These are phyloP conservation scores for Pavo muticus DNA, from an alignment of 2,113 vertebrate species.

Conservation along the genomic window DNA sequence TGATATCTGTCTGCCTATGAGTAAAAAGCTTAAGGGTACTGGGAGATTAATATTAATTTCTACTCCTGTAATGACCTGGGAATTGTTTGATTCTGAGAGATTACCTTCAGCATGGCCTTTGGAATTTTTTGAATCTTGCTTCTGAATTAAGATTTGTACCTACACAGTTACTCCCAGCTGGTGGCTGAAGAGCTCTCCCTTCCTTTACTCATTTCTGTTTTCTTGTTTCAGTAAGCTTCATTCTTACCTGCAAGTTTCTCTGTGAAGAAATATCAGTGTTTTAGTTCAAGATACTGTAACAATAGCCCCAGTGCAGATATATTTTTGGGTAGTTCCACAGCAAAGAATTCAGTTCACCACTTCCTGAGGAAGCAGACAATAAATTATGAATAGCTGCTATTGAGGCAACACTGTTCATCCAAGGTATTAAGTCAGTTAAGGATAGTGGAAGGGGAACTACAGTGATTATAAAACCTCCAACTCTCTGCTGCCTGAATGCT, in stretches of 20 bases:
- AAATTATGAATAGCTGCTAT: conserved; percentile 26
- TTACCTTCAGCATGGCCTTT: neutral
- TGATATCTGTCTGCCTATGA: neutral
- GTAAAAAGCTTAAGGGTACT: neutral
- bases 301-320: neutral
- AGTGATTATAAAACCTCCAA: neutral
- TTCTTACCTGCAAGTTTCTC: neutral
- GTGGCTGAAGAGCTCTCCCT: neutral
- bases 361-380: neutral
- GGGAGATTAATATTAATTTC: conserved; percentile 2
- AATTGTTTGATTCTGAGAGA: neutral
- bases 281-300: neutral
- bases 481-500: neutral
- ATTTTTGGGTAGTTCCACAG: neutral
- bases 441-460: neutral
- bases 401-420: neutral
- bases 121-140: neutral
- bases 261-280: neutral
- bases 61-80: neutral
- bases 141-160: neutral
- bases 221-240: neutral
- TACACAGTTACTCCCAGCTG: neutral
- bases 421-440: neutral
- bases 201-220: neutral
- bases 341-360: neutral